phyloP scores from a whole-genome alignment of 2,113 vertebrate species.

The pig (Sus scrofa) region T2T-Sscrofa CM000823.6:40194001-40194500 shows the following conservation, averaged over 20 bases:
- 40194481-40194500: slow-evolving; percentile 16
- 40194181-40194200: slow-evolving; percentile 23
- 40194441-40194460: background rate
- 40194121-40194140: slow-evolving; percentile 2
- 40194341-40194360: background rate
- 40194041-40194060: background rate
- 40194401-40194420: slow-evolving; percentile 16
- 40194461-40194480: background rate
- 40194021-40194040: slow-evolving; percentile 8
- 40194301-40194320: background rate
- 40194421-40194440: slow-evolving; percentile 9
- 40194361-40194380: background rate
- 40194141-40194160: background rate
- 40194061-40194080: slow-evolving; percentile 35
- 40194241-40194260: background rate
- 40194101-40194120: slow-evolving; percentile 22
- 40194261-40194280: slow-evolving; percentile 18
- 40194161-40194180: slow-evolving; percentile 53
- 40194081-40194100: slow-evolving; percentile 2
- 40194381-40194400: slow-evolving; percentile 20
- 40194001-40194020: slow-evolving; percentile 25
- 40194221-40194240: slow-evolving; percentile 15
- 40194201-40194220: slow-evolving; percentile 12
- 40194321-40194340: slow-evolving; percentile 6
- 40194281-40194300: slow-evolving; percentile 2